Base-by-base conservation (phyloP, 2,113 vertebrate genomes). In the Sakesphorus luctuosus region DNA sequence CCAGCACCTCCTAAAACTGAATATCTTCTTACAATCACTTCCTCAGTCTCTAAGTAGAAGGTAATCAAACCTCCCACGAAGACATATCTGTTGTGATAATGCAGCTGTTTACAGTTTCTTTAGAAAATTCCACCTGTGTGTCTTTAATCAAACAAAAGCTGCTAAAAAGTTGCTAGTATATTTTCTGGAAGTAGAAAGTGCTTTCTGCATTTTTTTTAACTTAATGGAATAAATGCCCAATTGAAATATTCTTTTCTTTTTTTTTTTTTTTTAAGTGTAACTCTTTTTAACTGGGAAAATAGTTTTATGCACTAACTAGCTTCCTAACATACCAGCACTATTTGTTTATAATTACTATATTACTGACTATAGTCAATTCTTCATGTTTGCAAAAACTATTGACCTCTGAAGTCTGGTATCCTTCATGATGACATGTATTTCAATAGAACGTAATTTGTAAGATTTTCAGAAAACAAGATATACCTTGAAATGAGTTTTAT, bases 31-130 rank as follows among this genome's bases (percentile, higher is more conserved):
- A 31, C 3, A 81, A 35, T 69, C 21, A 4, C 55, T 81, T 46
- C 18, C 56, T 89, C 9, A 29, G 56, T 53, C n/a, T 78, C 69
- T 8, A 63, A 80, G 38, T 3, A 59, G 71, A 69, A 84, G 47
- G 43, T 35, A 40, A 78, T 89, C 69, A 78, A 56, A 25, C 36
- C 35, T 50, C 24, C 36, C 73, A 14, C 44, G 66, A 66, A 81
- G 40, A 82, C 43, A 4, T 31, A 36, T 88, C 50, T 93, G 44
- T 43, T 89, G 79, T 46, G 92, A 18, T 59, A 90, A 66, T 81
- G 71, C 84, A 89, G 49, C 74, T 89, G 11, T 58, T 78, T 46
- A n/a, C 62, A 71, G 24, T 79, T 84, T 35, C 61, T 84, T 74
- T 46, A 84, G 81, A 69, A 79, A 43, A 44, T 75, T 82, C 47